phyloP scores from a whole-genome alignment of 2,797 vertebrate species.

The Denticeps clupeoides region DNA sequence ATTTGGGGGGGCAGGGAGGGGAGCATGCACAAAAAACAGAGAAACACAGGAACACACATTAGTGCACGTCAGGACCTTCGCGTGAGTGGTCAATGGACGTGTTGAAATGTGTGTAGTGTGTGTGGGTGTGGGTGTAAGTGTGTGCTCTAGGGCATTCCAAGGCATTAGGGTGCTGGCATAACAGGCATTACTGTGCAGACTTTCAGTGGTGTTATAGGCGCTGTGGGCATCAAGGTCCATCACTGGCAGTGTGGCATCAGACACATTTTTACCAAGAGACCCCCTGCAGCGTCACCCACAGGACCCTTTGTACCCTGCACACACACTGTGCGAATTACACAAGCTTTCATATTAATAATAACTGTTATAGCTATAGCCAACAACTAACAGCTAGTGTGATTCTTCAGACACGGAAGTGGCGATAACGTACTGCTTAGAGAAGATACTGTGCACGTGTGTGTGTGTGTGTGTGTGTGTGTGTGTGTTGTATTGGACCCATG shows the following conservation, averaged over 20 bases:
- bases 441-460: not conserved
- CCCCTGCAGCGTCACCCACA: no score
- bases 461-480: not conserved
- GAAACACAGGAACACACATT: constrained; percentile 58
- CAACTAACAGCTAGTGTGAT: no score
- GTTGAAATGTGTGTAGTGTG: not conserved
- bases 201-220: constrained; percentile 21
- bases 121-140: not conserved
- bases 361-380: no score
- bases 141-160: constrained; percentile 7
- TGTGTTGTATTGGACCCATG: not conserved
- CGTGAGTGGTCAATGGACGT: constrained; percentile 14
- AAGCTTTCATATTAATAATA: no score
- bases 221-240: constrained; percentile 16
- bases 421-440: no score
- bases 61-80: constrained; percentile 65
- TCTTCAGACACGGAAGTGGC: no score
- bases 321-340: no score
- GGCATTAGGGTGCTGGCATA: constrained; percentile 49
- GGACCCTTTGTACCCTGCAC: no score
- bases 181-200: constrained; percentile 40
- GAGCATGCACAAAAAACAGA: constrained; percentile 35
- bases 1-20: constrained; percentile 7
- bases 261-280: no score
- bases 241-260: constrained; percentile 31